phyloP scores from a whole-genome alignment of 2,888 invertebrate species.

The Dilophus febrilis region DNA sequence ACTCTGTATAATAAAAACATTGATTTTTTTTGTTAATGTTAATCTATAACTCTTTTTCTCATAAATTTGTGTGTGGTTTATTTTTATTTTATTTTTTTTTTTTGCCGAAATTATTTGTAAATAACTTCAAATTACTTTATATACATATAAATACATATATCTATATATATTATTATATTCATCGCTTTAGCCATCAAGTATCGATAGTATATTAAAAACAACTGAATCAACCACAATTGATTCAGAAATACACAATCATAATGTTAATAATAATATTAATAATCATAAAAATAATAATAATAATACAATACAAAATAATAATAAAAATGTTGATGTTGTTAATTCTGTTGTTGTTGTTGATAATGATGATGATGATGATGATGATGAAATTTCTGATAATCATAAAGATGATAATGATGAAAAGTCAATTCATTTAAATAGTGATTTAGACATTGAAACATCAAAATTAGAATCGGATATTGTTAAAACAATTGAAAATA shows the following conservation, averaged over 20 bases:
- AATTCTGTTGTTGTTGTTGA: not conserved
- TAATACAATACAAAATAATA: slow-evolving; percentile 2
- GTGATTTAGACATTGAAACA: slow-evolving; percentile 27
- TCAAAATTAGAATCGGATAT: slow-evolving; percentile 28
- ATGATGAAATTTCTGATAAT: not conserved
- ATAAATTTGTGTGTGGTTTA: too few species aligned
- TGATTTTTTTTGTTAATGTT: too few species aligned
- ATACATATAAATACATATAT: too few species aligned
- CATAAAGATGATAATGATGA: not conserved
- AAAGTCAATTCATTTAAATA: slow-evolving; percentile 17
- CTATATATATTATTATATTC: too few species aligned
- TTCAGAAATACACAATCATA: not conserved
- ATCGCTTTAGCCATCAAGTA: too few species aligned
- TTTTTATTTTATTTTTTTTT: not conserved
- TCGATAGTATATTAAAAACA: too few species aligned
- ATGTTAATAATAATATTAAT: not conserved
- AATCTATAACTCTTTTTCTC: too few species aligned
- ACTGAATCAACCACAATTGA: too few species aligned
- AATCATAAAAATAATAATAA: not conserved
- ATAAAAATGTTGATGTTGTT: not conserved
- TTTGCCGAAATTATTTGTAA: not conserved
- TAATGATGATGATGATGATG: not conserved
- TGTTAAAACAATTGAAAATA: slow-evolving; percentile 29
- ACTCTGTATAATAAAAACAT: too few species aligned
- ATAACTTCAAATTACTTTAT: too few species aligned